Conservation (phyloP, 2,888 invertebrate species). For the Dynastes maya region DNA sequence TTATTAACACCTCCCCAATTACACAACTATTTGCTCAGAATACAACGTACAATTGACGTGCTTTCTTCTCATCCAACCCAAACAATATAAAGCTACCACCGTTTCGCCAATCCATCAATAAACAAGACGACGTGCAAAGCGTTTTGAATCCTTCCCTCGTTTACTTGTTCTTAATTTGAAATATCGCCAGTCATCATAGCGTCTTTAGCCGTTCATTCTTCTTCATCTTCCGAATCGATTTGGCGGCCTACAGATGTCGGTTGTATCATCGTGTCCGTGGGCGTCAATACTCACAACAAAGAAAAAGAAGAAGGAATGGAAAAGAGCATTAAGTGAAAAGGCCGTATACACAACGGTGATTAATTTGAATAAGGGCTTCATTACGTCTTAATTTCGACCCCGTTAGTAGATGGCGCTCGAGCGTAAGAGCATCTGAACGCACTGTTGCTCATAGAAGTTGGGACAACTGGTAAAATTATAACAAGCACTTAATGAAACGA, state of each 20-base stretch:
- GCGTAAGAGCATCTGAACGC: no score
- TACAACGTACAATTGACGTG: no score
- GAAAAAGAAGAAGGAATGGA: background rate
- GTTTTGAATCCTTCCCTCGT: background rate
- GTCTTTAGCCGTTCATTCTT: background rate
- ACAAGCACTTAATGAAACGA: no score
- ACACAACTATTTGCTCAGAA: no score
- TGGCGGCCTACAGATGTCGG: background rate
- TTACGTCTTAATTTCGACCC: constrained; percentile 28
- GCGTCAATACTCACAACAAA: background rate
- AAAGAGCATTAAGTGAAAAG: background rate
- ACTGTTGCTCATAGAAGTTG: no score
- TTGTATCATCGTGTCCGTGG: background rate
- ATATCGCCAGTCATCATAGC: background rate
- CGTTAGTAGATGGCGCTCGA: background rate
- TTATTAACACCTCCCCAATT: no score
- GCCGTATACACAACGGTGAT: constrained; percentile 12
- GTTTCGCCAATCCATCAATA: constrained; percentile 2
- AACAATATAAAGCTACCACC: background rate
- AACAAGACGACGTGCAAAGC: background rate
- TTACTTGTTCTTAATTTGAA: background rate
- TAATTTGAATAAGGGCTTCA: constrained; percentile 40
- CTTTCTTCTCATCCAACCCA: no score
- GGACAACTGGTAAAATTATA: no score
- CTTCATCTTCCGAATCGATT: background rate